phyloP scores from a whole-genome alignment of 2,797 vertebrate genomes.

The Taeniopygia guttata region DNA sequence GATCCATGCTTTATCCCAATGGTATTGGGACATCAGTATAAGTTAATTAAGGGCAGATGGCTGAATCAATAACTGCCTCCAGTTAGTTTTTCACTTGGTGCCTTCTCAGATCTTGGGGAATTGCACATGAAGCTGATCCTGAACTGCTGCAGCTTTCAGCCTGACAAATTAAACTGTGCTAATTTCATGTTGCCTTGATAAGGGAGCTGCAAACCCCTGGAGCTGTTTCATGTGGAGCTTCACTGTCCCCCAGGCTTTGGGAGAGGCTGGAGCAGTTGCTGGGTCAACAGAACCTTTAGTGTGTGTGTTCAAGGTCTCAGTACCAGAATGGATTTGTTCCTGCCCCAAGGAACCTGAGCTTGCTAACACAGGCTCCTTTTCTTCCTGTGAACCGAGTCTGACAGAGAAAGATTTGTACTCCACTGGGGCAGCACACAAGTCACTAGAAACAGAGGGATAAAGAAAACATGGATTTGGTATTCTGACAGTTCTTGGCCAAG shows the following conservation, averaged over 20 bases:
- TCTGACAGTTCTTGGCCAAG: neutral
- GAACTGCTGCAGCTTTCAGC: neutral
- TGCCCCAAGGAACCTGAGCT: neutral
- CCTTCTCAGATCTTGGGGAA: neutral
- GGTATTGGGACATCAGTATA: neutral
- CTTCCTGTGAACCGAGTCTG: neutral
- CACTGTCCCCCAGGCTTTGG: neutral
- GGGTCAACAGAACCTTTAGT: neutral
- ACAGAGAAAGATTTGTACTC: slow-evolving; percentile 7
- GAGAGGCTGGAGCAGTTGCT: neutral
- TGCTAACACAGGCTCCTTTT: slow-evolving; percentile 4
- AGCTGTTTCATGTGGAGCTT: neutral
- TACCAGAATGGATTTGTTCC: neutral
- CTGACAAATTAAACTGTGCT: neutral
- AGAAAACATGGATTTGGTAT: neutral
- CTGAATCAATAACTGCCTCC: neutral
- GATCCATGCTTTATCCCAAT: neutral
- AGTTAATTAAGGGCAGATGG: neutral
- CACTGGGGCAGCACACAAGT: neutral
- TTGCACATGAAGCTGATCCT: neutral
- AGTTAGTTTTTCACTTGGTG: neutral
- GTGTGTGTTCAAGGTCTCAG: neutral
- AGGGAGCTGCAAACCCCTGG: neutral
- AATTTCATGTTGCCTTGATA: neutral
- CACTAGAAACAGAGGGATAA: neutral